Percentiles rank a stretch among this genome's conserved stretches.
These are phyloP conservation scores for Morinoia aosen DNA, from an alignment of 2,888 invertebrate species.

Conservation along the genomic window DNA sequence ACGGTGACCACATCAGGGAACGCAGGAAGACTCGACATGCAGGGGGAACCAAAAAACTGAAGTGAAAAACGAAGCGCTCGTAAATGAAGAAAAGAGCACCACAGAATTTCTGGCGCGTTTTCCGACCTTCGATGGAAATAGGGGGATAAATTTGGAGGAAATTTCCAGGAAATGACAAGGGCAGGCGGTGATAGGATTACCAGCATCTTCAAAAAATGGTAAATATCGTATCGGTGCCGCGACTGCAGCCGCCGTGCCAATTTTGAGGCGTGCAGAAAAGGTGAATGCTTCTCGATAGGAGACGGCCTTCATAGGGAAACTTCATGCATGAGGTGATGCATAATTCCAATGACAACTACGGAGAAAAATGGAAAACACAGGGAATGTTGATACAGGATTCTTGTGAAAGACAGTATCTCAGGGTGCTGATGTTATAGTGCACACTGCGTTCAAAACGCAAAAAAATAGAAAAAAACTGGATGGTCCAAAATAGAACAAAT, in stretches of 20 bases:
- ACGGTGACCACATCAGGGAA: neutral
- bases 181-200: neutral
- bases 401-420: too few species aligned
- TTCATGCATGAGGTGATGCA: too few species aligned
- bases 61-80: neutral
- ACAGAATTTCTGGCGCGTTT: neutral
- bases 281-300: neutral
- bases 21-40: neutral
- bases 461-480: too few species aligned
- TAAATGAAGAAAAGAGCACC: neutral
- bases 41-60: neutral
- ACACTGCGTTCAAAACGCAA: too few species aligned
- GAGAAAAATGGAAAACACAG: too few species aligned
- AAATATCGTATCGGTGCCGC: neutral
- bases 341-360: too few species aligned
- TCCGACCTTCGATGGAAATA: neutral
- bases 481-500: too few species aligned
- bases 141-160: neutral
- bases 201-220: neutral
- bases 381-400: too few species aligned
- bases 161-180: neutral
- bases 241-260: neutral
- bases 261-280: neutral
- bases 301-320: too few species aligned
- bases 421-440: too few species aligned